Conservation (phyloP, 2,888 invertebrate species). For the Gari tellinella region DNA sequence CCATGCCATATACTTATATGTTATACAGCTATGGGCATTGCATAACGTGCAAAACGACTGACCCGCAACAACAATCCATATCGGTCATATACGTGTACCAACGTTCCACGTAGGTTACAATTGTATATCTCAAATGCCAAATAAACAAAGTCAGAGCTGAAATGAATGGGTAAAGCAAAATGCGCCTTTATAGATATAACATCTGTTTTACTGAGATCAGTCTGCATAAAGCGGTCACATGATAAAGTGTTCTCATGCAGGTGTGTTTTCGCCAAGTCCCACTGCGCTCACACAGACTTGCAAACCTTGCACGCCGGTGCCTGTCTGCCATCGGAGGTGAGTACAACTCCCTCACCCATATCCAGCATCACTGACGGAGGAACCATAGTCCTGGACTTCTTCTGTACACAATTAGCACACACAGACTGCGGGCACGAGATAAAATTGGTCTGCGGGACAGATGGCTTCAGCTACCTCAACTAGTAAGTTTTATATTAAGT, state of each 20-base stretch:
- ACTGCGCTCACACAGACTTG: conserved; percentile 31
- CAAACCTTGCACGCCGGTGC: conserved; percentile 48
- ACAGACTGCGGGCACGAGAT: conserved; percentile 41
- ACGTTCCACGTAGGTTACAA: no score
- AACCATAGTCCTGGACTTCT: conserved; percentile 63
- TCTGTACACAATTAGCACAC: conserved; percentile 57
- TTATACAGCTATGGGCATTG: no score
- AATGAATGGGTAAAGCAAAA: no score
- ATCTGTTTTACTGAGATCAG: no score
- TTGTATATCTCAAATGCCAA: no score
- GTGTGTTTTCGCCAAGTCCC: conserved; percentile 41
- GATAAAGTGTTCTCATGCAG: conserved; percentile 18
- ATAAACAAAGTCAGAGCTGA: no score
- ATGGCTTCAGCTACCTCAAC: conserved; percentile 56
- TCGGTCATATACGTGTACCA: no score
- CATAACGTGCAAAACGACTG: no score
- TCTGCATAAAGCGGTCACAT: no score
- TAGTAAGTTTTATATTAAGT: conserved; percentile 59
- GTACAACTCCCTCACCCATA: conserved; percentile 5
- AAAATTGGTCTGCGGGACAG: conserved; percentile 54
- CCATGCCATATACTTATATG: no score
- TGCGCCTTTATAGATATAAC: no score
- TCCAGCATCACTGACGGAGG: conserved; percentile 12
- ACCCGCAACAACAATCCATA: no score
- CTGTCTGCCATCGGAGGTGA: conserved; percentile 34